Conservation (phyloP, 2,113 vertebrate genomes). For the Perognathus longimembris region DNA sequence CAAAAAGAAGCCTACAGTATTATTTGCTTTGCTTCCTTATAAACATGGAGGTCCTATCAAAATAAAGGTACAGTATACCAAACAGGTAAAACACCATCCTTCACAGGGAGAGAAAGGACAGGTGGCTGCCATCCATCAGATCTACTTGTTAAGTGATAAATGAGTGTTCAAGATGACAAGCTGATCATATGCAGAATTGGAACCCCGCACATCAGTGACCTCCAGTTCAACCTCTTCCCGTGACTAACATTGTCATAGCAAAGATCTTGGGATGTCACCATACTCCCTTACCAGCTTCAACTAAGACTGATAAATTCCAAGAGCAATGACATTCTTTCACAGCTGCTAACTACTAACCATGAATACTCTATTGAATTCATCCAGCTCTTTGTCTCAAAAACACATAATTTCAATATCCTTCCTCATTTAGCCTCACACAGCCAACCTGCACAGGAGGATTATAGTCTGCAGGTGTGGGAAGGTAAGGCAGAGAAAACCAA, state of each 20-base stretch:
- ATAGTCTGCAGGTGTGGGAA: slow-evolving; percentile 20
- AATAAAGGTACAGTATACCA: not conserved
- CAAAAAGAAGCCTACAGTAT: not conserved
- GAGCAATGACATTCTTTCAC: not conserved
- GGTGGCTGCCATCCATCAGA: not conserved
- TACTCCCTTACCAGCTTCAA: slow-evolving; percentile 27
- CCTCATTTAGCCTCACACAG: not conserved
- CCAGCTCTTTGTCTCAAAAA: slow-evolving; percentile 57
- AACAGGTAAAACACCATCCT: not conserved
- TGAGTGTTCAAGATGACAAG: not conserved
- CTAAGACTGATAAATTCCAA: not conserved
- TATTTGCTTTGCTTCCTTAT: not conserved
- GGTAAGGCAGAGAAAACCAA: not conserved
- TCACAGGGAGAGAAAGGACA: not conserved
- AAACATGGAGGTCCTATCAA: not conserved
- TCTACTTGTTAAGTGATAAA: not conserved
- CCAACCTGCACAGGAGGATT: not conserved
- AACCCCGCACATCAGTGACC: not conserved
- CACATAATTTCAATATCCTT: not conserved
- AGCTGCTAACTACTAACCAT: slow-evolving; percentile 35
- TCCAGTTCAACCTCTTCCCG: not conserved
- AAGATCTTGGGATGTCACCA: not conserved
- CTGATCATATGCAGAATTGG: not conserved
- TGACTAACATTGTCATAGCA: not conserved
- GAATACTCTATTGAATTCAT: slow-evolving; percentile 43